These are phyloP conservation scores for Agonopterix subpropinquella DNA, from an alignment of 2,888 invertebrate genomes.

Conservation along the genomic window DNA sequence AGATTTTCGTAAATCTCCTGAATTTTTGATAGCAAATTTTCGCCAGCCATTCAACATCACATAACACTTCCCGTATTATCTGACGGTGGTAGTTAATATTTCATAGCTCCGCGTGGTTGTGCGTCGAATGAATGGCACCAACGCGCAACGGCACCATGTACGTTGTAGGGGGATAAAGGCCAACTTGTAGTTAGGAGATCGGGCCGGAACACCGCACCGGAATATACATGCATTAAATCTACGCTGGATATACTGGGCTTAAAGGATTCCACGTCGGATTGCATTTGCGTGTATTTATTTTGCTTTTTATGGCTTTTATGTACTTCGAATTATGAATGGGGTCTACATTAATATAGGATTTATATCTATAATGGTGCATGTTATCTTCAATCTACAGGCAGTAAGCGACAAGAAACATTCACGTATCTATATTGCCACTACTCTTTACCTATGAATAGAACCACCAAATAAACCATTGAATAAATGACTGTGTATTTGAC, in stretches of 20 bases:
- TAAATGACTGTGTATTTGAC: slow-evolving; percentile 73
- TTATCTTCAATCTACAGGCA: too few species aligned
- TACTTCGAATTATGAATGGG: background rate
- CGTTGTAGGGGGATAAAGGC: slow-evolving; percentile 28
- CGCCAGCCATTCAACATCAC: too few species aligned
- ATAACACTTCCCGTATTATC: too few species aligned
- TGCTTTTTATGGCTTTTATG: background rate
- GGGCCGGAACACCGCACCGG: slow-evolving; percentile 26
- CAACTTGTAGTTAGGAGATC: slow-evolving; percentile 32
- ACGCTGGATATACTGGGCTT: slow-evolving; percentile 20
- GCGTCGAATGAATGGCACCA: slow-evolving; percentile 31
- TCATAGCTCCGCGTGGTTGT: slow-evolving; percentile 13
- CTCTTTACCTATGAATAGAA: slow-evolving; percentile 22
- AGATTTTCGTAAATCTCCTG: too few species aligned
- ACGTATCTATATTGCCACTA: background rate
- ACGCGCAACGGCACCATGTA: slow-evolving; percentile 15
- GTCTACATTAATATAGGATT: background rate
- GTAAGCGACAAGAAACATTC: background rate
- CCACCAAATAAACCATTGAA: slow-evolving; percentile 53
- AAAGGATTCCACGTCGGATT: slow-evolving; percentile 1
- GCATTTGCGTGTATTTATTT: background rate
- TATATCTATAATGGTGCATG: too few species aligned
- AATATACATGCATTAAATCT: slow-evolving; percentile 35
- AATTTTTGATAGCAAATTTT: too few species aligned
- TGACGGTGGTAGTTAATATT: background rate